Evolutionary conservation across 2,888 invertebrate species (phyloP), one percentile per base, ranked within the genome.

Genomic region (Leptothorax acervorum): DNA sequence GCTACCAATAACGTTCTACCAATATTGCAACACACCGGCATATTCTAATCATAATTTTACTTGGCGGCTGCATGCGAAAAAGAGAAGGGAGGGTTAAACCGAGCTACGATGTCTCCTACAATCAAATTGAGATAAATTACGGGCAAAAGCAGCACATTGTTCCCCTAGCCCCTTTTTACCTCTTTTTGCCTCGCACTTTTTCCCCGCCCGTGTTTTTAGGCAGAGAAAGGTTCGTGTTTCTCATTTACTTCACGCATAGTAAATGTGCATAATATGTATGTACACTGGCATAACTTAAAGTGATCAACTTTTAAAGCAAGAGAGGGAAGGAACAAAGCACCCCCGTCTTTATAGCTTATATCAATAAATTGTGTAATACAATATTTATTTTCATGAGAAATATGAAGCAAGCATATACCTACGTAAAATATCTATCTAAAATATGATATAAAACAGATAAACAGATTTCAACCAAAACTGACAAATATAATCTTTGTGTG

Each of bases 111-210:
- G 60, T 71, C 48, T 81, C 48, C 60, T 45, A 48, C 79, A 81
- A 81, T 81, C 60, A 81, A 81, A 81, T 81, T 81, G 73, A 81
- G 73, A 81, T 81, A 60, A 81, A 81, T 73, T 81, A 62, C 60
- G 60, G 23, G 18, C n/a, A 81, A 73, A 60, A 81, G 79, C 73
- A 35, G 35, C 12, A 48, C 48, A 48, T 60, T 70, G 70, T 79
- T 18, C 70, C 45, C 31, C 23, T 23, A 23, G 2, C 6, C 23
- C 28, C 23, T 60, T 45, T 35, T 39, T 18, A 12, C 35, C 57
- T 73, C 23, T 73, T 71, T 81, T 57, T 68, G 2, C 31, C 35
- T 62, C 28, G 12, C 48, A 60, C 31, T 39, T 73, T 73, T 73
- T 51, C 60, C 55, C 45, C 45, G 42, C 62, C 28, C 31, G 23